phyloP scores from a whole-genome alignment of 2,113 vertebrate genomes.

The Psophia crepitans region DNA sequence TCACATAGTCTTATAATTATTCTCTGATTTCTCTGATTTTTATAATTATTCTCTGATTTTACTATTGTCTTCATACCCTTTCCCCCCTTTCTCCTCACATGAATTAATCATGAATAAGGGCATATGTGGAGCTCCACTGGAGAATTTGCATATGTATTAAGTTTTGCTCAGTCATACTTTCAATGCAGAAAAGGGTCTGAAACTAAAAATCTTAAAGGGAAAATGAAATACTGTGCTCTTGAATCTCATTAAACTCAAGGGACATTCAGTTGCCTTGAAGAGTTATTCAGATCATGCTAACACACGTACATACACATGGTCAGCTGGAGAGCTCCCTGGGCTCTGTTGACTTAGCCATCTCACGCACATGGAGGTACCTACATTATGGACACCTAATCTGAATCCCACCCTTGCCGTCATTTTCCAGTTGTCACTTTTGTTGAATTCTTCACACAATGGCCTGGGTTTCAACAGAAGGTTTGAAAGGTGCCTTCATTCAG shows the following conservation, averaged over 20 bases:
- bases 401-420: neutral
- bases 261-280: neutral
- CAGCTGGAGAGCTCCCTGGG: neutral
- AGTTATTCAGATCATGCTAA: neutral
- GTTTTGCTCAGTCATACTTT: neutral
- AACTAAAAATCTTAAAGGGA: neutral
- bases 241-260: neutral
- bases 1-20: neutral
- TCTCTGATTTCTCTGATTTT: neutral
- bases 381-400: neutral
- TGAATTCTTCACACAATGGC: neutral
- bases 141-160: neutral
- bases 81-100: neutral
- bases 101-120: neutral
- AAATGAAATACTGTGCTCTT: neutral
- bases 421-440: neutral
- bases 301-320: fast-evolving
- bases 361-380: neutral
- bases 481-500: neutral
- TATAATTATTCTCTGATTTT: neutral
- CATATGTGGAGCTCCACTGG: neutral
- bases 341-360: neutral
- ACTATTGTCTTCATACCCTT: neutral
- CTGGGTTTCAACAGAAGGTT: neutral
- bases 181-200: neutral